These are phyloP conservation scores for Pemphredon lugubris DNA, from an alignment of 2,888 invertebrate species.

Conservation along the genomic window DNA sequence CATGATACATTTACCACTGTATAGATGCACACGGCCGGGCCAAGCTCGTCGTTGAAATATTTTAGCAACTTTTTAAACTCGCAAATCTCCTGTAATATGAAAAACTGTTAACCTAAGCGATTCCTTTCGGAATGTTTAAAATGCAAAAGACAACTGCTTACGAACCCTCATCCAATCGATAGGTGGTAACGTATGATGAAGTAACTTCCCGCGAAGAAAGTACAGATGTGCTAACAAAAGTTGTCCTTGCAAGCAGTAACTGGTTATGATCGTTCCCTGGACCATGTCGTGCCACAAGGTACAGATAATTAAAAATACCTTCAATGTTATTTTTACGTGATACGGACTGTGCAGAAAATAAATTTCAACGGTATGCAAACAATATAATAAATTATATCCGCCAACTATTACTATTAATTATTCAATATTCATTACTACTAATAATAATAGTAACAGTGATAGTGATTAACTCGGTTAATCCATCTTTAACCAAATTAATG, in stretches of 20 bases:
- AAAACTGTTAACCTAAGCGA: no score
- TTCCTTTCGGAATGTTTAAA: neutral
- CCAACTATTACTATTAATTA: no score
- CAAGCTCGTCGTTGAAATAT: constrained; percentile 89
- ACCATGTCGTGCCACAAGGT: constrained; percentile 91
- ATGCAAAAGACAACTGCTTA: constrained; percentile 29
- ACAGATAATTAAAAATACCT: constrained; percentile 85
- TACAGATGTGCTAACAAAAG: constrained; percentile 88
- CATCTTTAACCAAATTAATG: no score
- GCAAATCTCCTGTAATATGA: constrained; percentile 86
- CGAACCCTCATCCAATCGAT: constrained; percentile 90
- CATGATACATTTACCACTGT: constrained; percentile 89
- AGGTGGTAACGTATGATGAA: constrained; percentile 88
- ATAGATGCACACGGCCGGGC: constrained; percentile 89
- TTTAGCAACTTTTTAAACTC: constrained; percentile 90
- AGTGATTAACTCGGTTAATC: no score
- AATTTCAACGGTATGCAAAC: constrained; percentile 9
- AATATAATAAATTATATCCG: no score
- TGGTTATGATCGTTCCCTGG: constrained; percentile 91
- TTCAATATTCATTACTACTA: no score
- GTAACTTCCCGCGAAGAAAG: constrained; percentile 87
- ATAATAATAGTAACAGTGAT: no score
- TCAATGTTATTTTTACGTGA: constrained; percentile 82
- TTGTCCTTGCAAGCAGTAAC: constrained; percentile 92
- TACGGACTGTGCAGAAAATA: constrained; percentile 81